phyloP scores from a whole-genome alignment of 2,888 invertebrate genomes.

The Lycaena phlaeas region DNA sequence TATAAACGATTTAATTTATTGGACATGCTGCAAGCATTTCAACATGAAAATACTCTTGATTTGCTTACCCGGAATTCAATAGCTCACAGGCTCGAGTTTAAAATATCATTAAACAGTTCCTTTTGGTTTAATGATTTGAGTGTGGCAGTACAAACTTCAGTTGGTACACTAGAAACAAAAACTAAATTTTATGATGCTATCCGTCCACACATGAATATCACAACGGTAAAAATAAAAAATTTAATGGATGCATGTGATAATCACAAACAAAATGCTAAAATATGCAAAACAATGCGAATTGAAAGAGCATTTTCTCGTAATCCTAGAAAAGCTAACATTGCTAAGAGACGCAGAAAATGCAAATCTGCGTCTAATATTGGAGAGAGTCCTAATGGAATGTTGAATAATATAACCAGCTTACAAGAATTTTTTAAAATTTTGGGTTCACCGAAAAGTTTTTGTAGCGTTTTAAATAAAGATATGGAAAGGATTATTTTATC shows the following conservation, averaged over 20 bases:
- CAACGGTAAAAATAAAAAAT: too few relatives aligned
- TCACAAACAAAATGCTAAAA: too few relatives aligned
- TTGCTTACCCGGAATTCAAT: slow-evolving; percentile 3
- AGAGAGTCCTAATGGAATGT: slow-evolving; percentile 27
- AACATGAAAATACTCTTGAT: slow-evolving; percentile 9
- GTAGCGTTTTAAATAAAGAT: slow-evolving; percentile 37
- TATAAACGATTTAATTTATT: slow-evolving; percentile 7
- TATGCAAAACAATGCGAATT: too few relatives aligned
- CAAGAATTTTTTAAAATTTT: slow-evolving; percentile 50
- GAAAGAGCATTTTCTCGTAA: too few relatives aligned
- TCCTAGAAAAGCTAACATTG: slow-evolving; percentile 25
- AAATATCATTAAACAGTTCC: too few relatives aligned
- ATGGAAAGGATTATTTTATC: slow-evolving; percentile 37
- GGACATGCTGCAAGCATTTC: background rate
- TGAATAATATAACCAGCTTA: slow-evolving; percentile 41
- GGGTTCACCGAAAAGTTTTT: slow-evolving; percentile 37
- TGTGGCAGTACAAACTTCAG: too few relatives aligned
- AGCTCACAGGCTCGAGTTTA: too few relatives aligned
- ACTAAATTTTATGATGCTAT: too few relatives aligned
- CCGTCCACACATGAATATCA: too few relatives aligned
- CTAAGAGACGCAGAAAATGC: slow-evolving; percentile 42
- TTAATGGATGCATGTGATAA: too few relatives aligned
- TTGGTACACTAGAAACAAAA: too few relatives aligned
- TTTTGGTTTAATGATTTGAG: too few relatives aligned
- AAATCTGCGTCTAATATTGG: slow-evolving; percentile 39